Percentiles rank a stretch among this genome's conserved stretches.
phyloP scores from a whole-genome alignment of 2,113 vertebrate genomes.

The Dasyprocta punctata region DNA sequence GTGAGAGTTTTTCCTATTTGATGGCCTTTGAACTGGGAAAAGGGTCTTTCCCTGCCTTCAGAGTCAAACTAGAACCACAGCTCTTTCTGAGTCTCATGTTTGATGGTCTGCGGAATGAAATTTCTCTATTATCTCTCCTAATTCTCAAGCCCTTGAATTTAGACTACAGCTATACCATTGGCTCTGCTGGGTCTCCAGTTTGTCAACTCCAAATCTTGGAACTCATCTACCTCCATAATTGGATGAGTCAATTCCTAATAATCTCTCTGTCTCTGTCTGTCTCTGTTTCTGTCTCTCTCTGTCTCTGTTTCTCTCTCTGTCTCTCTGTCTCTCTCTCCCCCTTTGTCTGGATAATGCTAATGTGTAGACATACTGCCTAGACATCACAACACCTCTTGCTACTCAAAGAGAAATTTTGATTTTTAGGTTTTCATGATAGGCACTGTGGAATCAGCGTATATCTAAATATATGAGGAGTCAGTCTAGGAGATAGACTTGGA shows the following conservation, averaged over 20 bases:
- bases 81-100: not conserved
- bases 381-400: not conserved
- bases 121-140: not conserved
- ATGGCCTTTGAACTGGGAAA: not conserved
- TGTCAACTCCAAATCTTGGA: not conserved
- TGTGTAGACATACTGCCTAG: not conserved
- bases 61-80: not conserved
- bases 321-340: no score
- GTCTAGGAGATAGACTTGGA: not conserved
- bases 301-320: no score
- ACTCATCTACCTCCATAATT: not conserved
- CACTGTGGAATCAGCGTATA: not conserved
- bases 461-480: not conserved
- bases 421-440: slow-evolving; percentile 22
- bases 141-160: not conserved
- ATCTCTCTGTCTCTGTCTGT: no score
- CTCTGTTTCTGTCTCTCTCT: no score
- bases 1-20: not conserved
- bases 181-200: not conserved
- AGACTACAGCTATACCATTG: not conserved
- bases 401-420: not conserved
- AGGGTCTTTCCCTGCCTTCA: not conserved
- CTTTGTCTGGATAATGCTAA: not conserved
- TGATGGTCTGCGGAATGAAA: not conserved
- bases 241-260: not conserved